Evolutionary conservation across 2,888 invertebrate species (phyloP).

Genomic region (Adineta ricciae): DNA sequence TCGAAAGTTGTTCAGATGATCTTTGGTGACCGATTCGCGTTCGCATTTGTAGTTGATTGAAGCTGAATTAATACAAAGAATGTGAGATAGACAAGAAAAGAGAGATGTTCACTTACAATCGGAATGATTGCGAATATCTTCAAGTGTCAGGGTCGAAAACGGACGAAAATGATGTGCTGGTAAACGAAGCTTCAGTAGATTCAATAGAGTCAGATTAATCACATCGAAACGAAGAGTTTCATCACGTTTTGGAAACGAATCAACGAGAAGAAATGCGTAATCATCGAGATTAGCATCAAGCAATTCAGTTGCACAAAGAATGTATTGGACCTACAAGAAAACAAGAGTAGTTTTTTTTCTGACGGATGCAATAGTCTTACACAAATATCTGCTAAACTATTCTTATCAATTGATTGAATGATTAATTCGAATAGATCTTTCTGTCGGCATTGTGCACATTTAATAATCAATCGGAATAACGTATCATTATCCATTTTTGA

Average conservation of each 20-base stretch:
- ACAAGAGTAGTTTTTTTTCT: too few species aligned
- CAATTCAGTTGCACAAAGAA: slow-evolving; percentile 1
- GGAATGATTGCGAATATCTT: not conserved
- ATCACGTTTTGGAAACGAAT: slow-evolving; percentile 16
- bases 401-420: not conserved
- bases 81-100: not conserved
- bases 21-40: not conserved
- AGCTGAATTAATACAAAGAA: not conserved
- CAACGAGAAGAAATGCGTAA: not conserved
- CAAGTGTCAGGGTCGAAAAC: not conserved
- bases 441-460: not conserved
- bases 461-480: slow-evolving; percentile 6
- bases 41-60: not conserved
- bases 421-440: not conserved
- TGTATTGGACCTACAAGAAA: not conserved
- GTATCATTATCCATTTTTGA: slow-evolving; percentile 20
- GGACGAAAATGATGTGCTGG: slow-evolving; percentile 10
- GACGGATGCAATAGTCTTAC: too few species aligned
- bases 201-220: not conserved
- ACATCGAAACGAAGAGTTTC: slow-evolving; percentile 11
- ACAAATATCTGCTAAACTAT: slow-evolving; percentile 10
- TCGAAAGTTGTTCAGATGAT: not conserved
- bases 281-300: not conserved
- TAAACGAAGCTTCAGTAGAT: slow-evolving; percentile 8
- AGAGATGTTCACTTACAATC: not conserved